A percentile compares a stretch with the other conserved stretches of the same genome.
Conservation (phyloP, 37 sponge, comb jelly and placozoan genomes). For the Cliona cf. orientalis region DNA sequence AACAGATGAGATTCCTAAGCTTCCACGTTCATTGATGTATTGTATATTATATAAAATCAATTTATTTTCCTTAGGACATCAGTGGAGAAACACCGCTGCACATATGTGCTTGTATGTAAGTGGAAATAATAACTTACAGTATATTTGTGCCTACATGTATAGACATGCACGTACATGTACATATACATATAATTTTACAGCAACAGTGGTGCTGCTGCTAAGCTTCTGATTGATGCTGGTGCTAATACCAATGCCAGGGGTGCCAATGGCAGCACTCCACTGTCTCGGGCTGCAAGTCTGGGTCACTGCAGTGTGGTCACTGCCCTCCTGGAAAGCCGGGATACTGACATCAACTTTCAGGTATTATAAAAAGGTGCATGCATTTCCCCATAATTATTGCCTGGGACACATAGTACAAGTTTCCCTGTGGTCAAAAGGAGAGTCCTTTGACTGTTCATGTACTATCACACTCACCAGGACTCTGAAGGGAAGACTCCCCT, state of each 20-base stretch:
- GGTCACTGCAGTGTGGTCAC: constrained; percentile 39
- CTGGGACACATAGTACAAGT: not conserved
- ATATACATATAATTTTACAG: not conserved
- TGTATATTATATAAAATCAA: not conserved
- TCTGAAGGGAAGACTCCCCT: constrained; percentile 72
- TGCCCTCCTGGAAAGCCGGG: constrained; percentile 2
- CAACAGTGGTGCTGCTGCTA: constrained; percentile 61
- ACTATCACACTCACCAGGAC: constrained; percentile 33
- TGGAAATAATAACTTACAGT: not conserved
- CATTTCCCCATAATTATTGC: not conserved
- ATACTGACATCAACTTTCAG: constrained; percentile 21
- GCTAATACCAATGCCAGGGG: constrained; percentile 73
- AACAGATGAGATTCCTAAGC: too few relatives aligned
- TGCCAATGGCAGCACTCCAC: constrained; percentile 37
- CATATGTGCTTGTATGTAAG: constrained; percentile 30
- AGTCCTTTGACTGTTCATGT: not conserved
- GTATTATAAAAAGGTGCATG: constrained; percentile 13
- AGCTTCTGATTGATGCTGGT: constrained; percentile 62
- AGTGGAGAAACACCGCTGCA: constrained; percentile 52
- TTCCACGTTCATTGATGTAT: not conserved
- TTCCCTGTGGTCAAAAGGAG: not conserved
- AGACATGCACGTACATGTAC: not conserved
- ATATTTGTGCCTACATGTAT: not conserved
- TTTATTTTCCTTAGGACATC: constrained; percentile 28
- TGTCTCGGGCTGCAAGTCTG: constrained; percentile 42